Percentiles rank a stretch among this genome's conserved stretches.
Conservation (phyloP, 2,113 vertebrate genomes). For the Tretioscincus oriximinensis region DNA sequence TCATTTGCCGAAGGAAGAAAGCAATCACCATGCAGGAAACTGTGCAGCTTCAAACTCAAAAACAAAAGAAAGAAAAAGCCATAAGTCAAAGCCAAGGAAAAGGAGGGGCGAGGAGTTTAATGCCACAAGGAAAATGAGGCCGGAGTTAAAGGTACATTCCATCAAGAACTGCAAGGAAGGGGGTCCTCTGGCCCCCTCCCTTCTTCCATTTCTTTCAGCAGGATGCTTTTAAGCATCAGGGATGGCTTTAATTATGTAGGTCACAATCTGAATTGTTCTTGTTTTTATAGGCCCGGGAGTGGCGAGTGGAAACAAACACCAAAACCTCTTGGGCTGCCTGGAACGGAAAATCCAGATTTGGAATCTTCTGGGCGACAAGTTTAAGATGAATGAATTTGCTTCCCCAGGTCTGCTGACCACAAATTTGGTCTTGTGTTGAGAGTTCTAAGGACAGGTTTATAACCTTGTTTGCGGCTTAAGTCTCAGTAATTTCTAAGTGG, state of each 20-base stretch:
- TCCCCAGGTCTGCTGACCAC: not conserved
- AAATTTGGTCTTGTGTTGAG: no score
- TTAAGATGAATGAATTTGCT: not conserved
- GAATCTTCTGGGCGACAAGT: not conserved
- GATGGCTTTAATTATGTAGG: conserved; percentile 37
- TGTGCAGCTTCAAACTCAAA: not conserved
- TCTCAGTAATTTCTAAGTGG: no score
- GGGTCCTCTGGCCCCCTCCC: not conserved
- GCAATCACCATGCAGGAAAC: conserved; percentile 20
- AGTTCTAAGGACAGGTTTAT: not conserved
- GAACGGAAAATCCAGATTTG: not conserved
- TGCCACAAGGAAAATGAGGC: conserved; percentile 43
- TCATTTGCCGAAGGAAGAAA: conserved; percentile 2
- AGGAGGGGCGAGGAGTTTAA: conserved; percentile 11
- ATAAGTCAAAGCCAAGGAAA: conserved; percentile 33
- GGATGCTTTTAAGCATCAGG: conserved; percentile 27
- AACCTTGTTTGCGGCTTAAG: no score
- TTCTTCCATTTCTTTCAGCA: conserved; percentile 28
- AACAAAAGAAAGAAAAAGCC: not conserved
- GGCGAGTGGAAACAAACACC: not conserved
- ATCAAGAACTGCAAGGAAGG: conserved; percentile 42
- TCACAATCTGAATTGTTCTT: not conserved
- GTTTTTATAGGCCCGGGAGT: not conserved
- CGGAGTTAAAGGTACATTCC: conserved; percentile 36
- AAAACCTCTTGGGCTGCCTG: not conserved